Conservation (phyloP, 2,888 invertebrate genomes). For the Heliconius ismenius region DNA sequence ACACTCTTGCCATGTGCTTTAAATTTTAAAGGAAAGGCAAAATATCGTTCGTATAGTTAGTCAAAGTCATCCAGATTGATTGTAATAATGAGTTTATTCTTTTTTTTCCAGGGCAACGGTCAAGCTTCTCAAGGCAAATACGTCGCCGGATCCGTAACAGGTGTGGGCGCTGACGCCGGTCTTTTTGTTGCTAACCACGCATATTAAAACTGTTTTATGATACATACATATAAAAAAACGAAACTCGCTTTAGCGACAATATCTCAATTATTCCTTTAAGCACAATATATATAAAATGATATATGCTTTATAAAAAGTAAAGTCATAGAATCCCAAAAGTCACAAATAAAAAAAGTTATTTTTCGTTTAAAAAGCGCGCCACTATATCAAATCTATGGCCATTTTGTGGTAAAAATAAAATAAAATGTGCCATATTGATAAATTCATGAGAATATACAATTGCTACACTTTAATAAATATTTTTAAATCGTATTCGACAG, state of each 20-base stretch:
- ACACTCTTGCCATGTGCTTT: not conserved
- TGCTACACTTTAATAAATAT: slow-evolving; percentile 13
- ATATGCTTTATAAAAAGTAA: not conserved
- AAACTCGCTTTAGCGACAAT: slow-evolving; percentile 10
- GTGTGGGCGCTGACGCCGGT: slow-evolving; percentile 92
- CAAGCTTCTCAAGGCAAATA: slow-evolving; percentile 96
- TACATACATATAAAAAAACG: slow-evolving; percentile 17
- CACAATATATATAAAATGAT: slow-evolving; percentile 12
- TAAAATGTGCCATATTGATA: slow-evolving; percentile 6
- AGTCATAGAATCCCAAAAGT: slow-evolving; percentile 5
- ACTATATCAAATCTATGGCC: not conserved
- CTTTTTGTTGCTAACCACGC: slow-evolving; percentile 98
- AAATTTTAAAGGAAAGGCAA: not conserved
- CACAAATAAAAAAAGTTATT: not conserved
- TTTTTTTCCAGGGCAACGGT: slow-evolving; percentile 90
- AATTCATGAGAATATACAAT: not conserved
- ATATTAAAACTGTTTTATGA: slow-evolving; percentile 84
- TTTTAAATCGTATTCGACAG: not conserved
- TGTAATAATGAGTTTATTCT: not conserved
- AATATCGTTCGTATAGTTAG: no score
- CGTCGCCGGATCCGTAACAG: slow-evolving; percentile 90
- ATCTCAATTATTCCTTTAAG: slow-evolving; percentile 14
- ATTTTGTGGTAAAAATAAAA: not conserved
- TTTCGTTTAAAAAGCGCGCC: not conserved
- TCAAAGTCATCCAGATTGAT: no score